Evolutionary conservation across 2,797 vertebrate species (phyloP), one percentile per base, ranked within the genome.

Genomic region (Loris lydekkerianus): DNA sequence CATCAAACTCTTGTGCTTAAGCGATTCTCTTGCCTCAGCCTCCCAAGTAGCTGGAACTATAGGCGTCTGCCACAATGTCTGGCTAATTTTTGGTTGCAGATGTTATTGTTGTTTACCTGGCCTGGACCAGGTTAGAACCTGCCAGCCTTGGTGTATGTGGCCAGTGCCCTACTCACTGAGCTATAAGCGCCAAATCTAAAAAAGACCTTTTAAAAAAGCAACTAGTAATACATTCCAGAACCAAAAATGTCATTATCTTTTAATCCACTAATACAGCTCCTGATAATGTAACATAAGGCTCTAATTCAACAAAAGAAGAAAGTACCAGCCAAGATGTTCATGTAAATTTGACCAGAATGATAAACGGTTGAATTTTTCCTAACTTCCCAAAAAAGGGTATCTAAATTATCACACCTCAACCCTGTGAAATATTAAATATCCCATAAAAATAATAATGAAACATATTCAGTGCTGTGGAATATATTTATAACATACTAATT

Each of bases 151-250:
- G 11, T 49, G 13, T 49, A 49, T 49, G 49, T 14, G 49, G 49
- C 49, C 13, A 14, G 49, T 14, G 49, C 13, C 49, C 49, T 49
- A 49, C 11, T 49, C 49, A 49, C 49, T 49, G 49, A 49, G 49
- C 49, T 10, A 10, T 9, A 46, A 9, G 46, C 8, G 46, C 46
- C 46, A 46, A 46, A 46, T 9, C 46, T 88, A 69, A 46, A 90
- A 97, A 63, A 25, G 9, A 63, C 1, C 56, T 75, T 94, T 94
- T 89, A 89, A 49, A 67, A 88, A 94, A 94, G 40, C 58, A 80
- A 80, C n/a, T 11, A 84, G 23, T 85, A 78, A 85, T 67, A 43
- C 14, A 80, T 61, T 81, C 63, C 13, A 86, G 21, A 72, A 13
- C 25, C 56, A 46, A 49, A 88, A 84, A 88, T 75, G 29, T 89